Evolutionary conservation across 2,113 vertebrate species (phyloP).

Genomic region (Gymnogyps californianus): DNA sequence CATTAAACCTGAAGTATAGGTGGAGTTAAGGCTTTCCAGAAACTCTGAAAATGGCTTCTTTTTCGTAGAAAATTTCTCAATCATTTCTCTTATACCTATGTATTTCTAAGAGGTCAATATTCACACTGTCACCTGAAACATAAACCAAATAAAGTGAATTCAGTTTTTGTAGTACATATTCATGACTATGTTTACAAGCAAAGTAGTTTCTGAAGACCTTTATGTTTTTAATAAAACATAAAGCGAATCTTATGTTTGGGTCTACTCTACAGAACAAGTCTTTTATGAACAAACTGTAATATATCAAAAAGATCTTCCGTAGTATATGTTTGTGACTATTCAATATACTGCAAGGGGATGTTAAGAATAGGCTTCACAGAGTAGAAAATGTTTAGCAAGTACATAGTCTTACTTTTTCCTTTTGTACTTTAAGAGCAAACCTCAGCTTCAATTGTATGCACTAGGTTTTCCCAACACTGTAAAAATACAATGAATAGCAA

Average conservation of each 20-base stretch:
- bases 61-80: background rate
- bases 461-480: background rate
- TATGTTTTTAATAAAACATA: background rate
- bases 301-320: background rate
- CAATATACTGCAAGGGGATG: background rate
- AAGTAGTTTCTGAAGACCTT: background rate
- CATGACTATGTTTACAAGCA: background rate
- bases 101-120: background rate
- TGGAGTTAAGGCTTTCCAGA: background rate
- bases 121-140: background rate
- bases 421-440: background rate
- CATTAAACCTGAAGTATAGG: background rate
- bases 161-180: background rate
- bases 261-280: background rate
- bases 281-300: background rate
- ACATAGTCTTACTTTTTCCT: background rate
- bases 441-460: background rate
- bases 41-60: background rate
- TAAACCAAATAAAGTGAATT: background rate
- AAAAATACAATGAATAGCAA: background rate
- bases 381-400: background rate
- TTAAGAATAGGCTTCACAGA: background rate
- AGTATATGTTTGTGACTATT: background rate
- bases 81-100: background rate
- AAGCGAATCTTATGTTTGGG: background rate